Base-by-base conservation (phyloP, 1,140 invertebrate genomes). In the Cherax quadricarinatus region DNA sequence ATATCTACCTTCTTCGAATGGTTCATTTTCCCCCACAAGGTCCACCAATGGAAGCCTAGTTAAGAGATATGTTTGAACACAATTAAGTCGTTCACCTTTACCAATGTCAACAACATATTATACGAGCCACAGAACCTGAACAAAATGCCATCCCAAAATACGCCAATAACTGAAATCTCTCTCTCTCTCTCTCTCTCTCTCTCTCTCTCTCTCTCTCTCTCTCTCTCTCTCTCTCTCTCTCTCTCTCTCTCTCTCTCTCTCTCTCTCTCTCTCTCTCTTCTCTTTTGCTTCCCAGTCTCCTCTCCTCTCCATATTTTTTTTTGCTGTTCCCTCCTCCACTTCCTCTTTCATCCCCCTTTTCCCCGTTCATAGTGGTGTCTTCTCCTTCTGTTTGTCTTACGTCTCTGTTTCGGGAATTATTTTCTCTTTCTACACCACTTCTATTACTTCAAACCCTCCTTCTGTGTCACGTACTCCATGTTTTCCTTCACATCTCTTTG, bases 101-200 rank as follows among this genome's bases (percentile, higher is more conserved):
- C 30, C 30, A 41, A 41, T 41, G 30, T 41, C 30, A 41, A 41
- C 30, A 41, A 41, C 30, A 41, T 41, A 41, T 41, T 41, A 41
- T 2, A 41, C 30, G 30, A 41, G 30, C 30, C 30, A 41, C 30
- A 41, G 30, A 41, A 41, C 30, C 30, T 41, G 30, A 41, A 41
- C 30, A 41, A 41, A 41, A 41, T 41, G 2, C 30, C 30, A 41
- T 41, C 30, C 30, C 30, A 41, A 41, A 41, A 41, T 41, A 41
- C 30, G 30, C 30, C 2, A 41, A 41, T 41, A 41, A 41, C 30
- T 60, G 57, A 10, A 10, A 60, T 3, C 57, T 60, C 57, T 70
- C 66, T 70, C 66, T 70, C 66, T 70, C 66, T 70, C 66, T 70
- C 66, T 21, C 57, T 60, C 57, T 70, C 66, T 70, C 66, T 70